These are phyloP conservation scores for Propsilocerus akamusi DNA, from an alignment of 1,140 invertebrate genomes.

Conservation along the genomic window DNA sequence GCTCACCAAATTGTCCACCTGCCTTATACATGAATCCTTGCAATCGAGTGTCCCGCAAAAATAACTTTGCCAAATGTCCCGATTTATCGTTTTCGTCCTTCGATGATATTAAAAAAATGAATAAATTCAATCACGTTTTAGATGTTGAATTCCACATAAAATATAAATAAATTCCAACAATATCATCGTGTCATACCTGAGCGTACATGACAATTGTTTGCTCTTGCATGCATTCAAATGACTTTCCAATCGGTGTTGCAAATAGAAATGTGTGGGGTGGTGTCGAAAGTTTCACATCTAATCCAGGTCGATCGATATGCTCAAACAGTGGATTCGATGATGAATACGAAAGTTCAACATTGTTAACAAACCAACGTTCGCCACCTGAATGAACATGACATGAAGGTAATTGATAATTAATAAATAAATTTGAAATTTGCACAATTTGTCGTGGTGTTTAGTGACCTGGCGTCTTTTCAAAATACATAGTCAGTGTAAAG, in stretches of 20 bases:
- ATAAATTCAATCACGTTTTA: too few species aligned
- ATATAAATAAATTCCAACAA: too few species aligned
- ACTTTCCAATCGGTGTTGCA: constrained; percentile 68
- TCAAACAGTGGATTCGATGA: constrained; percentile 31
- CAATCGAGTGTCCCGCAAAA: constrained; percentile 32
- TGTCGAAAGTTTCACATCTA: constrained; percentile 34
- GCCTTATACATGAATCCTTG: constrained; percentile 40
- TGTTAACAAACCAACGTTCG: constrained; percentile 66
- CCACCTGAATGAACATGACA: constrained; percentile 38
- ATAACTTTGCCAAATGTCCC: constrained; percentile 31
- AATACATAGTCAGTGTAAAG: constrained; percentile 44
- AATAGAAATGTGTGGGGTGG: constrained; percentile 43
- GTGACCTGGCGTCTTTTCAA: constrained; percentile 29
- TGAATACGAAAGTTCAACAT: constrained; percentile 43
- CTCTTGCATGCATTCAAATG: constrained; percentile 54
- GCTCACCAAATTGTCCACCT: constrained; percentile 27
- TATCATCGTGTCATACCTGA: constrained; percentile 14
- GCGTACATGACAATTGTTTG: constrained; percentile 20
- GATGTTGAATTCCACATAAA: too few species aligned
- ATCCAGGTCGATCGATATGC: constrained; percentile 28
- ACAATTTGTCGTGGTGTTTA: background rate
- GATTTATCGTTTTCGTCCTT: constrained; percentile 19
- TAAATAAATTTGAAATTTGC: background rate
- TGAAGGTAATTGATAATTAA: background rate
- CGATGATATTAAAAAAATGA: background rate